Conservation (phyloP, 1,140 invertebrate genomes). For the Drosophila ohnishii region DNA sequence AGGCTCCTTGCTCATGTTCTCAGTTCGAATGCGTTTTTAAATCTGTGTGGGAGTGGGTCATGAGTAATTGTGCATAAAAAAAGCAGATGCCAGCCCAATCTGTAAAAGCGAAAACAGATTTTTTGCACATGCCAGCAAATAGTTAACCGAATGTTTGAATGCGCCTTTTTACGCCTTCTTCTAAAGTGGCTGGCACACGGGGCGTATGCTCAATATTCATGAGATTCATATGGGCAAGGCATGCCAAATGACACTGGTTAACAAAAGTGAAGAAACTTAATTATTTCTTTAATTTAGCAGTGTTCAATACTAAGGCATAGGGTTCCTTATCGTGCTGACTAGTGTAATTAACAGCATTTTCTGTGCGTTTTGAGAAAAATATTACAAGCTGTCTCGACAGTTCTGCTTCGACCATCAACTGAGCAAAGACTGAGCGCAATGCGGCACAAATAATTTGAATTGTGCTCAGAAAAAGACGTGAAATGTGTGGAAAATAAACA, state of each 20-base stretch:
- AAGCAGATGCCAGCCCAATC: slow-evolving; percentile 25
- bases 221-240: slow-evolving; percentile 58
- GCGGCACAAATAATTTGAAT: slow-evolving; percentile 54
- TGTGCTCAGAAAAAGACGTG: slow-evolving; percentile 28
- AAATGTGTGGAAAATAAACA: slow-evolving; percentile 21
- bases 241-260: slow-evolving; percentile 37
- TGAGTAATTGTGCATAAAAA: slow-evolving; percentile 24
- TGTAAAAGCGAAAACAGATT: slow-evolving; percentile 35
- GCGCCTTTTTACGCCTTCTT: slow-evolving; percentile 28
- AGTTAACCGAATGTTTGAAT: slow-evolving; percentile 44
- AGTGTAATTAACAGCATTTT: slow-evolving; percentile 68
- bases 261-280: slow-evolving; percentile 18
- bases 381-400: slow-evolving; percentile 53
- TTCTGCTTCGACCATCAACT: slow-evolving; percentile 62
- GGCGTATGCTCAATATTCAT: slow-evolving; percentile 76
- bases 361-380: slow-evolving; percentile 46
- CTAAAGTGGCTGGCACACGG: slow-evolving; percentile 28
- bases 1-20: slow-evolving; percentile 20
- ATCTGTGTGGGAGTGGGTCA: slow-evolving; percentile 19
- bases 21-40: not conserved
- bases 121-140: slow-evolving; percentile 51
- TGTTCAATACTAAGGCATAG: too few species aligned
- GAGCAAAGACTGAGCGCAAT: slow-evolving; percentile 63
- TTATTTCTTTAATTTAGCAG: not conserved
- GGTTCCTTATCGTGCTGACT: slow-evolving; percentile 29